Evolutionary conservation across 2,797 vertebrate species (phyloP).

Genomic region (Rhinogobio ventralis): DNA sequence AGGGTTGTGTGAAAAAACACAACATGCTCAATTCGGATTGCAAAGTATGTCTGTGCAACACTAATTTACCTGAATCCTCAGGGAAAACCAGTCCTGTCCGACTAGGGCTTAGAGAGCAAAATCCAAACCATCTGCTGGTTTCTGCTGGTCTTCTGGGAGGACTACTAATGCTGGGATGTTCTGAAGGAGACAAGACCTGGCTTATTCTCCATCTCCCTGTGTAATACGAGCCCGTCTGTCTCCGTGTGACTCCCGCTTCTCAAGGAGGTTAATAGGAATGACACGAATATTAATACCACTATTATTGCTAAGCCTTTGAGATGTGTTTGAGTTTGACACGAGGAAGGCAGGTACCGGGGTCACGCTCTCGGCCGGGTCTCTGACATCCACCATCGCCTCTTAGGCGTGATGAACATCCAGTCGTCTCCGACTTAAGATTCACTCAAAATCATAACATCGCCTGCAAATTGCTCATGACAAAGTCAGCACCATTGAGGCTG

Average conservation of each 20-base stretch:
- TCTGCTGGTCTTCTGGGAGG: slow-evolving; percentile 65
- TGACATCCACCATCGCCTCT: slow-evolving; percentile 2
- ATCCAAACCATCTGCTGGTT: slow-evolving; percentile 71
- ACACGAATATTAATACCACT: slow-evolving; percentile 67
- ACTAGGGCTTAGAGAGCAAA: neutral
- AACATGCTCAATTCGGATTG: neutral
- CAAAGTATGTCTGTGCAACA: neutral
- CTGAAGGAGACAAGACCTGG: slow-evolving; percentile 58
- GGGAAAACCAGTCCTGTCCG: neutral
- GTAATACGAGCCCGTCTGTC: slow-evolving; percentile 64
- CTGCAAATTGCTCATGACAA: slow-evolving; percentile 44
- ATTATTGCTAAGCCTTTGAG: slow-evolving; percentile 57
- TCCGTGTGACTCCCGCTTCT: slow-evolving; percentile 58
- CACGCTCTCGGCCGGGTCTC: slow-evolving; percentile 28
- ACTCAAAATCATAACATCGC: neutral
- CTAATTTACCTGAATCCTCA: slow-evolving; percentile 5
- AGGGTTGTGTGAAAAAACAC: slow-evolving; percentile 2
- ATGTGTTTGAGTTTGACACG: slow-evolving; percentile 47
- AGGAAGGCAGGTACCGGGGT: slow-evolving; percentile 32
- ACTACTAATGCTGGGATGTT: slow-evolving; percentile 55
- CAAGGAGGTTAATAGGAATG: slow-evolving; percentile 65
- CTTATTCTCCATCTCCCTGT: slow-evolving; percentile 44
- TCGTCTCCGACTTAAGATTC: neutral
- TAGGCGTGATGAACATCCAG: slow-evolving; percentile 16
- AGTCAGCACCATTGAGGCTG: neutral